Conservation (phyloP, 2,113 vertebrate genomes). For the Tapirus terrestris region DNA sequence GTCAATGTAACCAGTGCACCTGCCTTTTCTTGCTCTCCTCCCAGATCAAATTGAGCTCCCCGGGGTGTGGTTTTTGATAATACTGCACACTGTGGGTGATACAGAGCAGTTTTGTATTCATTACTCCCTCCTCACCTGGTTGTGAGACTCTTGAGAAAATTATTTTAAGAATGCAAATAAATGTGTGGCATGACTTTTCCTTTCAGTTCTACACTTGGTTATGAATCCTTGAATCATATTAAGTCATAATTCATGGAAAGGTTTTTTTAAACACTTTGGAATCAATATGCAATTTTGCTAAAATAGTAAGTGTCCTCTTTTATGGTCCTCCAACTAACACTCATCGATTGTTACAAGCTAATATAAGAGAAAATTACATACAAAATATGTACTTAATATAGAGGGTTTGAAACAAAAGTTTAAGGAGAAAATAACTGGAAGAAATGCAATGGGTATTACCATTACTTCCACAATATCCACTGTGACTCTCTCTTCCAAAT, state of each 20-base stretch:
- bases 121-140: background rate
- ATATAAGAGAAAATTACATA: constrained; percentile 64
- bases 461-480: background rate
- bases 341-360: constrained; percentile 68
- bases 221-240: constrained; percentile 64
- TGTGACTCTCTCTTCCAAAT: background rate
- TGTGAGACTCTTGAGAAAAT: constrained; percentile 29
- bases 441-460: background rate
- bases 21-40: background rate
- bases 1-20: background rate
- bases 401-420: constrained; percentile 52
- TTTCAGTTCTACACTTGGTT: constrained; percentile 45
- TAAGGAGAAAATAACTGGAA: constrained; percentile 48
- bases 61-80: background rate
- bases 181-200: constrained; percentile 31
- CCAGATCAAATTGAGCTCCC: background rate
- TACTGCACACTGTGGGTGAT: background rate
- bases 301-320: constrained; percentile 71
- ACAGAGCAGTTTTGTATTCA: background rate
- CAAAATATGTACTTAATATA: constrained; percentile 56
- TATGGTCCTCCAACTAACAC: constrained; percentile 63
- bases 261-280: constrained; percentile 39
- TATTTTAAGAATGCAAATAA: constrained; percentile 54
- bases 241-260: constrained; percentile 57
- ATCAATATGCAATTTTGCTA: constrained; percentile 78